Base-by-base conservation (phyloP, 1,140 invertebrate species). In the Platyscapa corneri region DNA sequence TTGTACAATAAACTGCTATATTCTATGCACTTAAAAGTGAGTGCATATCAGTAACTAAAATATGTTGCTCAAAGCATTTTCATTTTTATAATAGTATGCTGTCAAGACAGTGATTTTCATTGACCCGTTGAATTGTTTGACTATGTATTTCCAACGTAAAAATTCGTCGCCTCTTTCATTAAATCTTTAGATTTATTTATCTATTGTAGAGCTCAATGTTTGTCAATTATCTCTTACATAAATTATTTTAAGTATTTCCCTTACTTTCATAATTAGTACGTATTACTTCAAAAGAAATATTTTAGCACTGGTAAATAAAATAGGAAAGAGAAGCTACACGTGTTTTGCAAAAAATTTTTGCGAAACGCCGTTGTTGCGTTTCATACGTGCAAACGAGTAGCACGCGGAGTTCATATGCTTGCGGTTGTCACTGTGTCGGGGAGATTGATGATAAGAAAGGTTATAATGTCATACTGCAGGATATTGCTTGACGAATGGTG, bases 401-500 rank as follows among this genome's bases (percentile, higher is more conserved):
- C 30, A 75, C 46, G 42, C 75, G 16, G 75, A 56, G 42, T 56
- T 56, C 46, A 56, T 23, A 56, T 77, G 75, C 75, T 53, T 20
- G 42, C 30, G 32, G 8, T 34, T 32, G n/a, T 39, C 42, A 32
- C 67, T 49, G 67, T 67, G 42, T 81, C 46, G 77, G 84, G 27
- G 84, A 70, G 84, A 37, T 32, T 72, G 53, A 79, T 70, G 89
- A 91, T 90, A 91, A 89, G 81, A 87, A 85, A 89, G 90, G 88
- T 91, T 88, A 89, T 84, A 87, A 86, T 87, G 86, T 88, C 87
- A 87, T 82, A n/a, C 85, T 78, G 64, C 60, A 85, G 83, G 79
- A 87, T 85, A 79, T 88, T 83, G 67, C 49, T 87, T 49, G 77
- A 1, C 72, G 27, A 85, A 64, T 88, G 79, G 74, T 88, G 75